Base-by-base conservation (phyloP, 2,113 vertebrate species). In the Serinus canaria region DNA sequence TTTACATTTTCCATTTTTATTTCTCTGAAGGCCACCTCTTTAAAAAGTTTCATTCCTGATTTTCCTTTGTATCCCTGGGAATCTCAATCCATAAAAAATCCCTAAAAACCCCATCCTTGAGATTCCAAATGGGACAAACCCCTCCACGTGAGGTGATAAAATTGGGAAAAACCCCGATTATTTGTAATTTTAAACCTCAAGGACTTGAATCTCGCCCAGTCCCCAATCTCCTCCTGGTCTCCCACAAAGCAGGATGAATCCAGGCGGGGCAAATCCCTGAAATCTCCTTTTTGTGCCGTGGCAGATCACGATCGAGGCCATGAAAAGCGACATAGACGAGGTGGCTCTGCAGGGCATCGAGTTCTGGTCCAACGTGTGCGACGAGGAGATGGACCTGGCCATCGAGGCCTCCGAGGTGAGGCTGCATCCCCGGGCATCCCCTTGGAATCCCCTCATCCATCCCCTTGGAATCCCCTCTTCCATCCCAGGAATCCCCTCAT, bases 321-420 rank as follows among this genome's bases (percentile, higher is more conserved):
- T 99, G 99, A 99, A 99, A 83, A 99, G 99, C 46, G 99, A 99
- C 93, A 99, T 99, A 11, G 99, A 99, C 44, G 99, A 99, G 88
- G 99, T 99, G 83, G 99, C 99, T 72, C 98, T 99, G 8, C 99
- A 99, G 96, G 99, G 99, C 17, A 99, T 99, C 39, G 99, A 99
- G 97, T 99, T 99, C 98, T 99, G 99, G 99, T 99, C 99, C 79
- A 99, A 99, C 13, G 99, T 99, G 18, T 99, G 99, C 10, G 99
- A 99, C n/a, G 99, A 99, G 95, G 99, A 99, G 97, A 99, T 99
- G 99, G 99, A 99, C 89, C 94, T 99, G 96, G 99, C 99, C 89
- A 99, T 99, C 35, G 99, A 99, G 88, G 99, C 99, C 12, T 99
- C 99, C 1, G 99, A 99, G 98, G 99, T 99, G 90, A 16, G 49